Percentiles rank a stretch among this genome's conserved stretches.
Conservation (phyloP, 2,888 invertebrate species). For the Euplexia lucipara region DNA sequence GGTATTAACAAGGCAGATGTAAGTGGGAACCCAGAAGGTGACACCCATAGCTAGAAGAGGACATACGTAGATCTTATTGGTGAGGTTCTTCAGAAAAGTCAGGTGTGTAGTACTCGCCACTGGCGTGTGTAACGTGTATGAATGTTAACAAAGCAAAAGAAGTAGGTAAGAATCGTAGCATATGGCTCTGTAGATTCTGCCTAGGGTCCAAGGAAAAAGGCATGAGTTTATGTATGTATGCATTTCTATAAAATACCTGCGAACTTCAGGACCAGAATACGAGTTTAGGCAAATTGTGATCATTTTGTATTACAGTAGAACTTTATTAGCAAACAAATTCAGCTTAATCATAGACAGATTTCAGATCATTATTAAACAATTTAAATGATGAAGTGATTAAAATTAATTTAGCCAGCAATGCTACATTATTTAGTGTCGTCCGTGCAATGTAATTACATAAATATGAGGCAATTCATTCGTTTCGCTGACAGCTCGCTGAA, state of each 20-base stretch:
- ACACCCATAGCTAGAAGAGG: too few relatives aligned
- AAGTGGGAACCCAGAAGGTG: too few relatives aligned
- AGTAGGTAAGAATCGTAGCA: too few relatives aligned
- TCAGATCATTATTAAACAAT: slow-evolving; percentile 14
- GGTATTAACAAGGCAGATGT: too few relatives aligned
- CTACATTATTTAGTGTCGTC: slow-evolving; percentile 31
- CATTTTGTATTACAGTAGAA: neutral
- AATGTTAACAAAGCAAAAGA: too few relatives aligned
- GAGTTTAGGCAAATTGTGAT: neutral
- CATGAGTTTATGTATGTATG: too few relatives aligned
- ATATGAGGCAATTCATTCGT: slow-evolving; percentile 46
- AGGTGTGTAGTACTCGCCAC: too few relatives aligned
- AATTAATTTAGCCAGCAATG: slow-evolving; percentile 40
- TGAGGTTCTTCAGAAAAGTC: too few relatives aligned
- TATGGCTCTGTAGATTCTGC: too few relatives aligned
- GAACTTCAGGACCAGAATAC: slow-evolving; percentile 3
- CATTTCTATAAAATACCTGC: slow-evolving; percentile 10
- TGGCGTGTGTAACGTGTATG: too few relatives aligned
- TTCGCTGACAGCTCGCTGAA: slow-evolving; percentile 43
- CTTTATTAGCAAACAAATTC: neutral
- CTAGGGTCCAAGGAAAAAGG: too few relatives aligned
- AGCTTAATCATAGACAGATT: slow-evolving; percentile 2
- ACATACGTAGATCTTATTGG: too few relatives aligned
- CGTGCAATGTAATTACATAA: slow-evolving; percentile 36
- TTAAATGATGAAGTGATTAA: slow-evolving; percentile 36